Evolutionary conservation across 2,113 vertebrate genomes (phyloP).

Genomic region (Ascaphus truei): DNA sequence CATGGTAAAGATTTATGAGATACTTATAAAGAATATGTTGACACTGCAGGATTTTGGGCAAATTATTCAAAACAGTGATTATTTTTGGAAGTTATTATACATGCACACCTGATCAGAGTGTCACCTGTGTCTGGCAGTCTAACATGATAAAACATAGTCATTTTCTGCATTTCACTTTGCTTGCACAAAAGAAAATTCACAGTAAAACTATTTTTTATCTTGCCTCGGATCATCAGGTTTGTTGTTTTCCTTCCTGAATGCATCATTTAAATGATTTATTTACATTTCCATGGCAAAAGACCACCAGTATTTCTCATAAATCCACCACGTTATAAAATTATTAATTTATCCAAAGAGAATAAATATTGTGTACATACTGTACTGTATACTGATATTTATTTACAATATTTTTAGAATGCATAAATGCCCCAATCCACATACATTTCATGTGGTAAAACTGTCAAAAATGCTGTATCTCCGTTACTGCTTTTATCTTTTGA

Average conservation of each 20-base stretch:
- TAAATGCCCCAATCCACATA: no score
- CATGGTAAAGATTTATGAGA: constrained; percentile 96
- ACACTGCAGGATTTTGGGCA: constrained; percentile 85
- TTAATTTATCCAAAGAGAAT: background rate
- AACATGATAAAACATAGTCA: constrained; percentile 91
- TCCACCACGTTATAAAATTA: constrained; percentile 2
- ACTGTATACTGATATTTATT: constrained; percentile 1
- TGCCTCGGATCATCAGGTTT: constrained; percentile 53
- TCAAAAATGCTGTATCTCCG: no score
- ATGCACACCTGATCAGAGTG: constrained; percentile 94
- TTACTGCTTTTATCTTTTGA: no score
- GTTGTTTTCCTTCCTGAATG: constrained; percentile 42
- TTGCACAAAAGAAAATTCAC: constrained; percentile 79
- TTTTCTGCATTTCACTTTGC: constrained; percentile 86
- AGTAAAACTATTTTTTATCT: constrained; percentile 65
- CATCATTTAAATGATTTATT: constrained; percentile 47
- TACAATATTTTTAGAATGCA: background rate
- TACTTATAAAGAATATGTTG: constrained; percentile 84
- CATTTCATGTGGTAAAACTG: no score
- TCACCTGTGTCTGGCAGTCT: constrained; percentile 79
- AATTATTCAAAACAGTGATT: constrained; percentile 96
- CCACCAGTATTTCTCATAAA: background rate
- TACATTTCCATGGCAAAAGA: constrained; percentile 32
- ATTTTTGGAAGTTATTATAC: constrained; percentile 96
- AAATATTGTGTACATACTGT: background rate